These are phyloP conservation scores for Silurus lanzhouensis DNA, from an alignment of 2,797 vertebrate species.

Conservation along the genomic window DNA sequence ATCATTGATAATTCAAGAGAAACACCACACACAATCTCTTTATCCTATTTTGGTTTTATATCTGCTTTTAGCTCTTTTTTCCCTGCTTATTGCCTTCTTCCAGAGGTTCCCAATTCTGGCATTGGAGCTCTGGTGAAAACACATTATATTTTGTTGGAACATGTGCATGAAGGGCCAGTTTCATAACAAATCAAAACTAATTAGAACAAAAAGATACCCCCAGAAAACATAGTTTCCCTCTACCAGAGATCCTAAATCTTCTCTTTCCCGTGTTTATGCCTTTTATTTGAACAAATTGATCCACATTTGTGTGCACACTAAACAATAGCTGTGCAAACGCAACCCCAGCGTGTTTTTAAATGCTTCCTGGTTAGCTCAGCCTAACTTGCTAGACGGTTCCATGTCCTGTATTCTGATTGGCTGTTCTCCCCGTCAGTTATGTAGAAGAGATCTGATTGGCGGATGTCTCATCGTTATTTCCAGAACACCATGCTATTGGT, in stretches of 20 bases:
- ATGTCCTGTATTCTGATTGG: slow-evolving; percentile 35
- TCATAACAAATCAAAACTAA: no score
- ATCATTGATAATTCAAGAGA: not conserved
- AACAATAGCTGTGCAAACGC: not conserved
- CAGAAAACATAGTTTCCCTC: no score
- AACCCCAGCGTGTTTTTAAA: not conserved
- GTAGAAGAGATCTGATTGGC: slow-evolving; percentile 12
- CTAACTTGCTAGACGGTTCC: not conserved
- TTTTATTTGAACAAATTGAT: not conserved
- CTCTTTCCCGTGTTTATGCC: no score
- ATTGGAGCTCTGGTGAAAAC: no score
- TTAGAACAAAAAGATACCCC: no score
- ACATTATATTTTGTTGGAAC: no score
- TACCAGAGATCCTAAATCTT: no score
- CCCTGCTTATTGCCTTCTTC: not conserved
- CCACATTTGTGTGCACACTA: not conserved
- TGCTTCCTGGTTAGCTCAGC: not conserved
- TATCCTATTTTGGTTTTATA: not conserved
- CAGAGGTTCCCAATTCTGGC: not conserved
- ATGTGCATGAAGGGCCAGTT: no score
- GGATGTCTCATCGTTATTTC: not conserved
- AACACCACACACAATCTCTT: not conserved
- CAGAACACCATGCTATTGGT: slow-evolving; percentile 26
- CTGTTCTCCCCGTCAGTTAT: not conserved
- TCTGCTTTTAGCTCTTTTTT: not conserved